A percentile compares a stretch with the other conserved stretches of the same genome.
These are phyloP conservation scores for Tapera naevia DNA, from an alignment of 2,797 vertebrate species.

Conservation along the genomic window DNA sequence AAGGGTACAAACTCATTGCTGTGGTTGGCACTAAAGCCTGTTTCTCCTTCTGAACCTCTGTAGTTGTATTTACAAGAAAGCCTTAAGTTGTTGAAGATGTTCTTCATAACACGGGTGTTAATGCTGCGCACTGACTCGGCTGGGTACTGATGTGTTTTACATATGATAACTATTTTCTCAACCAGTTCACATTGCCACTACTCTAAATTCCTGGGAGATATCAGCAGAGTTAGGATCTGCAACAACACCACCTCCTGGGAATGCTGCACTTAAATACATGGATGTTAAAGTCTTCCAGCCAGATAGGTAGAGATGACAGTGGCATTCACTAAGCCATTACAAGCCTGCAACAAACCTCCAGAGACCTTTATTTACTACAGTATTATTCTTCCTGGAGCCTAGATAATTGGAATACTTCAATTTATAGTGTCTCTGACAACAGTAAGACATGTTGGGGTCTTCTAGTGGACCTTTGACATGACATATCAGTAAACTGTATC, in stretches of 20 bases:
- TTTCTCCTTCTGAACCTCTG: background rate
- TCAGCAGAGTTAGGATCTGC: background rate
- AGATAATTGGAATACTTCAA: constrained; percentile 41
- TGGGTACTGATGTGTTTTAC: background rate
- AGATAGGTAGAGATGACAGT: background rate
- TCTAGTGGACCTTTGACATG: background rate
- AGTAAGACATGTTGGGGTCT: background rate
- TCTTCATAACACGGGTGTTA: background rate
- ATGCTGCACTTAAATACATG: background rate
- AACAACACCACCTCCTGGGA: background rate
- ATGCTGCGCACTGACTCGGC: background rate
- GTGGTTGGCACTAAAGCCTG: background rate
- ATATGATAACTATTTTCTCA: background rate
- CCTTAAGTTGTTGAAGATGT: background rate
- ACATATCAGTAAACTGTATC: background rate
- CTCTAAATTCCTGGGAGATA: background rate
- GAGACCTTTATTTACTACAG: constrained; percentile 14
- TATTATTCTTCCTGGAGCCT: background rate
- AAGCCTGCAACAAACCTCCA: background rate
- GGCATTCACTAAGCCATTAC: background rate
- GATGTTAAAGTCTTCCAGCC: background rate
- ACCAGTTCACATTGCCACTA: background rate
- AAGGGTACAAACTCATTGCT: background rate
- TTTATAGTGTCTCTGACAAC: constrained; percentile 43
- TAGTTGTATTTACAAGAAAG: background rate